Conservation (phyloP, 2,888 invertebrate species). For the Bhutanitis thaidina region DNA sequence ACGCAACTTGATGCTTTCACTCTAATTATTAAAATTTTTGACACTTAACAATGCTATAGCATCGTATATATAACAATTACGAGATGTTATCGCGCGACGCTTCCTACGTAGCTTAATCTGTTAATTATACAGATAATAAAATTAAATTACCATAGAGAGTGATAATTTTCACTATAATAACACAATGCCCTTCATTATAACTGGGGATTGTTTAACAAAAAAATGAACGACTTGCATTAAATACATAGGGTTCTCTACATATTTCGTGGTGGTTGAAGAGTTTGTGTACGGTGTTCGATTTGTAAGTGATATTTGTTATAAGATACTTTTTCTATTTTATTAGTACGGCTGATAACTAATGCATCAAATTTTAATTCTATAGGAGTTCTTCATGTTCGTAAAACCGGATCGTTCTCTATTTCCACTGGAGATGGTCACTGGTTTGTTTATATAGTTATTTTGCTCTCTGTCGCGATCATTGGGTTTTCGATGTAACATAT, state of each 20-base stretch:
- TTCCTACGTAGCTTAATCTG: slow-evolving; percentile 17
- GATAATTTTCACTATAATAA: slow-evolving; percentile 19
- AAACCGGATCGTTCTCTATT: too few relatives aligned
- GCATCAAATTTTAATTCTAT: too few relatives aligned
- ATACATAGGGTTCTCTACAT: slow-evolving; percentile 3
- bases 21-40: slow-evolving; percentile 19
- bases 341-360: too few relatives aligned
- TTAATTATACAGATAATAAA: slow-evolving; percentile 23
- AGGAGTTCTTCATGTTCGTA: too few relatives aligned
- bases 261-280: not conserved
- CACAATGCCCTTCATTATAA: slow-evolving; percentile 13
- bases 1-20: slow-evolving; percentile 8
- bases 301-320: too few relatives aligned
- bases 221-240: slow-evolving; percentile 22
- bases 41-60: slow-evolving; percentile 16
- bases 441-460: too few relatives aligned
- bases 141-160: slow-evolving; percentile 20
- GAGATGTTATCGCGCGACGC: slow-evolving; percentile 12
- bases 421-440: too few relatives aligned
- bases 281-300: too few relatives aligned
- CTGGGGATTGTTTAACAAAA: slow-evolving; percentile 22
- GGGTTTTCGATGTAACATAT: too few relatives aligned
- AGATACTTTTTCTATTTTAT: too few relatives aligned
- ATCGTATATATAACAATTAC: slow-evolving; percentile 11
- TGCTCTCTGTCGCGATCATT: too few relatives aligned